Conservation (phyloP, 2,113 vertebrate species). For the Corythaixoides concolor region DNA sequence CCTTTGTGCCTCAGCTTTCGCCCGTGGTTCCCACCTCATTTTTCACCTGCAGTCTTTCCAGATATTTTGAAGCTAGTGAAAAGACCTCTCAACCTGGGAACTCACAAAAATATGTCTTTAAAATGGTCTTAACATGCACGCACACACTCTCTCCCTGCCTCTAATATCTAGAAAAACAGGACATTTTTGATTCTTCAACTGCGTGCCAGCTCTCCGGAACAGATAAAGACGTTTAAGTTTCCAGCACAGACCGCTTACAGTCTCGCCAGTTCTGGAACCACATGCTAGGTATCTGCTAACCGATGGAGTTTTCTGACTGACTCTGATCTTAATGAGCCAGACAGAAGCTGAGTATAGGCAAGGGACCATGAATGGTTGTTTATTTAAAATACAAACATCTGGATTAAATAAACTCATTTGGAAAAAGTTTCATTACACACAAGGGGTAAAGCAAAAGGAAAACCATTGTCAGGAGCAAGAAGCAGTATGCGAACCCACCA, state of each 20-base stretch:
- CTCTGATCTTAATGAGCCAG: background rate
- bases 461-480: accelerated
- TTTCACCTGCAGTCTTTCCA: background rate
- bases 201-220: background rate
- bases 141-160: too few species aligned
- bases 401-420: background rate
- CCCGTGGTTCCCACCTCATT: background rate
- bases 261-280: background rate
- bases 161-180: background rate
- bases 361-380: background rate
- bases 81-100: background rate
- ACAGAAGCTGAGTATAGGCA: background rate
- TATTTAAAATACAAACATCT: background rate
- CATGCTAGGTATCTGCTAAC: background rate
- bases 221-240: background rate
- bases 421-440: background rate
- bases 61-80: background rate
- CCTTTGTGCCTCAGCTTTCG: background rate
- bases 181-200: background rate
- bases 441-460: background rate
- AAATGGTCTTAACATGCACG: background rate
- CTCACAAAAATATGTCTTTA: background rate
- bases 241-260: background rate
- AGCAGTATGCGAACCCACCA: accelerated
- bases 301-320: background rate